Base-by-base conservation (phyloP, 1,140 invertebrate species). In the Apis cerana region DNA sequence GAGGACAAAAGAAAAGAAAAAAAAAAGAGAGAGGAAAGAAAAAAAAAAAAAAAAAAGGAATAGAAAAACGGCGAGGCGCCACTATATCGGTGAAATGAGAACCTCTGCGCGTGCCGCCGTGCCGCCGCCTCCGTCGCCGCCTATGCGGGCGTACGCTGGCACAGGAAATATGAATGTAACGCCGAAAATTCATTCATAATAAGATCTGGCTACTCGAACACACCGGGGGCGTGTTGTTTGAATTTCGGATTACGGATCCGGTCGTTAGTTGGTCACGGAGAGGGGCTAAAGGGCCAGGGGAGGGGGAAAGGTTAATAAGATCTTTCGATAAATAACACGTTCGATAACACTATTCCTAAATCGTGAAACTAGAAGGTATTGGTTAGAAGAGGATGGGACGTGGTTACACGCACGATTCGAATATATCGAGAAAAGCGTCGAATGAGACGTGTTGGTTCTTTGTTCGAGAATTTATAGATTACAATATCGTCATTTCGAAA, bases 111-210 rank as follows among this genome's bases (percentile, higher is more conserved):
- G 43, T 5, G 33, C 77, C 15, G 17, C 54, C 23, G 43, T 5
- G 33, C 77, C 15, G 17, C 54, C 13, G 3, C 54, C 13, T 54
- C 71, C 27, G 75, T 62, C 72, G 71, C 71, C 56, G 75, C 62
- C 78, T 84, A 83, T 69, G 80, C 79, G 74, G 80, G 74, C 68
- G 83, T 69, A 75, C 72, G 78, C 54, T 70, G 62, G 67, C 78
- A 64, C 78, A 69, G 83, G 84, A 87, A 88, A 90, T 88, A 89
- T 88, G 85, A 89, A 90, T 87, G 89, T 83, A 87, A 85, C 88
- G 75, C 85, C 86, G 86, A 90, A 91, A 91, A 91, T 92, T 88
- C 91, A 92, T 92, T 92, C 91, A 91, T 92, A 89, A 91, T 90
- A 71, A 75, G 33, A 75, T 67, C 62, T 77, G 4, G 72, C 54